Base-by-base conservation (phyloP, 1,140 invertebrate genomes). In the Macrotrachela quadricornifera region DNA sequence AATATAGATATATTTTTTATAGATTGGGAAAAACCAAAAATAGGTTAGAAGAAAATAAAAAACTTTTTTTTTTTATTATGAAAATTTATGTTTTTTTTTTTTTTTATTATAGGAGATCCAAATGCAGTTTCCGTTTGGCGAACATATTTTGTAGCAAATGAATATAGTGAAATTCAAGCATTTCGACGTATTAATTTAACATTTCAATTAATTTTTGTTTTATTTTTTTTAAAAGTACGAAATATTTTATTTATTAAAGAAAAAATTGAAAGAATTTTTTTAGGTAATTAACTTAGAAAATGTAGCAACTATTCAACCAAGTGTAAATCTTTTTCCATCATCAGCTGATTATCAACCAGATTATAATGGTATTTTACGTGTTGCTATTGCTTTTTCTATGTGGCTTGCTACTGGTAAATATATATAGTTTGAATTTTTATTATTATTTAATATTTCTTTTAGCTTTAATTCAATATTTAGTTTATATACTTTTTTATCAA, bases 71-170 rank as follows among this genome's bases (percentile, higher is more conserved):
- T 8, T 4, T 4, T 4, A 8, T 30, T 30, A 30, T 4, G 21
- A 30, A 4, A 4, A 30, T 30, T 30, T 4, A 4, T 30, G 21
- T 4, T 4, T 30, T 2, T 30, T 4, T 30, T 4, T 30, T 4
- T 30, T 30, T 30, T 30, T 30, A 4, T 30, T 4, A 30, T 4
- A 30, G 21, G n/a, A 12, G 49, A 45, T 30, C 41, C 21, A 57
- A 59, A 57, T 42, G 58, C 64, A 37, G 73, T 85, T 43, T 78
- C 80, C 60, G 75, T 80, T 59, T 85, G 82, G 84, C 71, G 85
- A 59, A 82, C 79, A 38, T 84, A 83, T 61, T 81, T 85, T 60
- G 76, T 85, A 8, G 83, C 82, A 9, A 87, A 85, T 63, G 81
- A 85, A 66, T 88, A 83, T 83, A 79, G 81, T 61, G 79, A 84